Conservation (phyloP, 2,113 vertebrate genomes). For the Eclectus roratus region DNA sequence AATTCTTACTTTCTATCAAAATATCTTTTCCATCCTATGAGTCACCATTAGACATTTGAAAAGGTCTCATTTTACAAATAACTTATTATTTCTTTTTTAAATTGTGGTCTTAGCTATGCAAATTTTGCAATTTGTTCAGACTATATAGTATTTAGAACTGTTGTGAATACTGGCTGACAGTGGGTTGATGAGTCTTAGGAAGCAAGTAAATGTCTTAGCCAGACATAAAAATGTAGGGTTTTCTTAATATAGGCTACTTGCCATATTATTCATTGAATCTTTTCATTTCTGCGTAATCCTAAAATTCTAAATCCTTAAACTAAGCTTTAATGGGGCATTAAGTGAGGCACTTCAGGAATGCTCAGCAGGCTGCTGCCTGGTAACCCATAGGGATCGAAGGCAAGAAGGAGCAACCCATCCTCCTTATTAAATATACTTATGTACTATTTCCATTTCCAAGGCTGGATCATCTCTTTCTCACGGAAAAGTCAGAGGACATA, state of each 20-base stretch:
- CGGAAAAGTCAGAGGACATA: not conserved
- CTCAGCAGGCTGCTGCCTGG: not conserved
- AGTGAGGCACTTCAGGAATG: not conserved
- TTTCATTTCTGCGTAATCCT: not conserved
- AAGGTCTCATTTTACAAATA: not conserved
- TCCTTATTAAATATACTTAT: not conserved
- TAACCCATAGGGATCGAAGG: not conserved
- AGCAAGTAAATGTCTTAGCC: not conserved
- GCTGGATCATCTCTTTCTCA: not conserved
- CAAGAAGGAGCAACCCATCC: not conserved
- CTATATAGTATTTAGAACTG: not conserved
- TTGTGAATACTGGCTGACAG: not conserved
- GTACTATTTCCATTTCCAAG: not conserved
- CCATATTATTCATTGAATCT: not conserved
- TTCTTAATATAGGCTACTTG: not conserved
- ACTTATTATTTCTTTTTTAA: not conserved
- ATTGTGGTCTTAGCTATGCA: not conserved
- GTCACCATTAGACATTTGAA: not conserved
- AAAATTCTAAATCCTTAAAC: not conserved
- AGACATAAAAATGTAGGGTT: not conserved
- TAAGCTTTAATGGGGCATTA: not conserved
- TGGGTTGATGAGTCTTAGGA: not conserved
- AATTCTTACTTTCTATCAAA: not conserved
- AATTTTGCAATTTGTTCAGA: not conserved
- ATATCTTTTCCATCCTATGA: not conserved